Base-by-base conservation (phyloP, 2,888 invertebrate genomes). In the Coleophora deauratella region DNA sequence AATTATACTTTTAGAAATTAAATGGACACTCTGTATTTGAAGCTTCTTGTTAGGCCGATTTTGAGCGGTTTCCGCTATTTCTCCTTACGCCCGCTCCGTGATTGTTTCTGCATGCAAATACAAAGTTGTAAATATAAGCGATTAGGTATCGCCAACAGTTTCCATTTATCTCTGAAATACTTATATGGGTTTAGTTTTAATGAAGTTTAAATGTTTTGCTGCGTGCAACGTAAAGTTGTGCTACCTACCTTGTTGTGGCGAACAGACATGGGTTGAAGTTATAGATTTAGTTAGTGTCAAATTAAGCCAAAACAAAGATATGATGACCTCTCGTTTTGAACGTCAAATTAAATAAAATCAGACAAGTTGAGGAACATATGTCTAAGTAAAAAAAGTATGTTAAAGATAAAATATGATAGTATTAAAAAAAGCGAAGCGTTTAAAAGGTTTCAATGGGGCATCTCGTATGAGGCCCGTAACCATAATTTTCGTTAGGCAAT, bases 101-200 rank as follows among this genome's bases (percentile, higher is more conserved):
- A 73, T 75, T 78, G 77, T 80, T 73, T 68, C 59, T 67, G 52
- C 62, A 81, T 80, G 75, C 72, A 78, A 80, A 69, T 71, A 39
- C 43, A 40, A 42, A 42, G 67, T 67, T 72, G 74, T 76, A 78
- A 77, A 80, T 71, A 78, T 60, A 68, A 67, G 57, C 56, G 67
- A 72, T 72, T 69, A 72, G 62, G 59, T 68, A 73, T 76, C 75
- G 62, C 54, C 62, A 65, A 60, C 60, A 53, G 57, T 69, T 72
- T 59, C 67, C 66, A 74, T 76, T 77, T 77, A 72, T 70, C 65
- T 47, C 50, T 48, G 51, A 45, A 44, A 46, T 47, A 54, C 55
- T 38, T 55, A 59, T 60, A 63, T 59, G 62, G 56, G 50, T 46
- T 47, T 52, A 47, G 52, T 59, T 57, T 54, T 57, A 62, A 55